Conservation (phyloP, 1,140 invertebrate genomes). For the Atta cephalotes region DNA sequence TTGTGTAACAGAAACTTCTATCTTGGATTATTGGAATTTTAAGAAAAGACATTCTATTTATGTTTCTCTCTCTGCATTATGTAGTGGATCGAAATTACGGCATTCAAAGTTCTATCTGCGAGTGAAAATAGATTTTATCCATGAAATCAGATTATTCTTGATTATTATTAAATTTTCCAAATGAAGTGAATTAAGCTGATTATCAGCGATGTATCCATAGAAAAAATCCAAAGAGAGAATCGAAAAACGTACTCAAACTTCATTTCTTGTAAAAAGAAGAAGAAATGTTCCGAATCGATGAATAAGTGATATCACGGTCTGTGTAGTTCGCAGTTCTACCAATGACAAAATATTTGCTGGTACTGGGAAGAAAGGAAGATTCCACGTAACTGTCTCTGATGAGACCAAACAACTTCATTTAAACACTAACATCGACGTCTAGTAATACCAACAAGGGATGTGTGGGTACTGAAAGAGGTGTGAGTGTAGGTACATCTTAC, state of each 20-base stretch:
- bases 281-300: background rate
- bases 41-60: background rate
- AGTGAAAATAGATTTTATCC: background rate
- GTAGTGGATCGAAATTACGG: background rate
- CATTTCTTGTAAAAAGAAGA: conserved; percentile 39
- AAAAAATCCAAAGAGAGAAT: conserved; percentile 2
- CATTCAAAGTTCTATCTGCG: background rate
- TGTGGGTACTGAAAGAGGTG: background rate
- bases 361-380: conserved; percentile 34
- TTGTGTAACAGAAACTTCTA: background rate
- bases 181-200: background rate
- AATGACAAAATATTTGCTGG: conserved; percentile 51
- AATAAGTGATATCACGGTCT: conserved; percentile 40
- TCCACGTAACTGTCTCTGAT: conserved; percentile 19
- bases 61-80: background rate
- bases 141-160: background rate
- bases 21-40: background rate
- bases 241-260: conserved; percentile 2
- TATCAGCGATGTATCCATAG: conserved; percentile 18
- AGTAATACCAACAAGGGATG: background rate
- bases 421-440: conserved; percentile 29
- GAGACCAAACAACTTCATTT: conserved; percentile 51
- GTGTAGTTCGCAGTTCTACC: background rate
- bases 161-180: conserved; percentile 3
- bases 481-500: background rate